Evolutionary conservation across 2,113 vertebrate species (phyloP).

Genomic region (Asarcornis scutulata): DNA sequence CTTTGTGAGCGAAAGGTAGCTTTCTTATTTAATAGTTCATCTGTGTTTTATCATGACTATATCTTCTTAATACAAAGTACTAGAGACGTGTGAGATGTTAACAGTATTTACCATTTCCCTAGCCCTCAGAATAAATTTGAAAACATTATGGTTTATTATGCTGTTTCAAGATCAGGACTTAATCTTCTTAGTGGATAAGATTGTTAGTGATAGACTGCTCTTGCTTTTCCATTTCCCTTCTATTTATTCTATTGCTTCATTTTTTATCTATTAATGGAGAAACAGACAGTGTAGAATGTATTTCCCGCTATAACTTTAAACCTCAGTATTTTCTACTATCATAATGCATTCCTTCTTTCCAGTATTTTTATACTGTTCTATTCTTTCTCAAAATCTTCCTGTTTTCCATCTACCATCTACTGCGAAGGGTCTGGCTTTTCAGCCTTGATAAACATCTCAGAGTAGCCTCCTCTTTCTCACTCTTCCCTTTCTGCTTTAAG

Average conservation of each 20-base stretch:
- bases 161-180: conserved; percentile 34
- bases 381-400: not conserved
- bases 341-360: not conserved
- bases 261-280: conserved; percentile 41
- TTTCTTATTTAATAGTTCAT: not conserved
- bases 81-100: conserved; percentile 42
- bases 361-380: not conserved
- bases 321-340: not conserved
- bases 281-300: not conserved
- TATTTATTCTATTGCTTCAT: conserved; percentile 41
- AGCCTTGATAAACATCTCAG: not conserved
- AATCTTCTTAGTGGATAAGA: conserved; percentile 14
- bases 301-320: not conserved
- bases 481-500: not conserved
- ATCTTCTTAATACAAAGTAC: conserved; percentile 43
- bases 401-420: not conserved
- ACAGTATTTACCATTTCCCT: not conserved
- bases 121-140: not conserved
- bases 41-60: not conserved
- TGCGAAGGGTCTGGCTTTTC: not conserved
- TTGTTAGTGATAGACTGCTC: conserved; percentile 28
- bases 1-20: not conserved
- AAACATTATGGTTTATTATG: conserved; percentile 34
- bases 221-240: not conserved
- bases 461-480: not conserved